Percentiles rank a stretch among this genome's conserved stretches.
These are phyloP conservation scores for Drosophila kikkawai DNA, from an alignment of 1,140 invertebrate genomes.

Conservation along the genomic window DNA sequence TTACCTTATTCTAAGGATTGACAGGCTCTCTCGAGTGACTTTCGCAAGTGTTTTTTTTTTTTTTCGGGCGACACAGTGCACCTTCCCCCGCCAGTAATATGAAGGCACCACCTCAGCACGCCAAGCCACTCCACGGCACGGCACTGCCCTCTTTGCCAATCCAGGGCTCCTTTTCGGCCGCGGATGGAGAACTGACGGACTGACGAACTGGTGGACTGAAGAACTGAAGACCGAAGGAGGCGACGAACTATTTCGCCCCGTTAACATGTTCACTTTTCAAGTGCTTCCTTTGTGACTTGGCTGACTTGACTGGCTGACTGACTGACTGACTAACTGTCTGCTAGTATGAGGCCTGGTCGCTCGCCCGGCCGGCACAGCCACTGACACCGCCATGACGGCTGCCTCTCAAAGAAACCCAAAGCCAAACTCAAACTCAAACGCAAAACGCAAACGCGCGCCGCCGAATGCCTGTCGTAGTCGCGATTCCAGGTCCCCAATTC, in stretches of 20 bases:
- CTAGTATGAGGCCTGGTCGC: slow-evolving; percentile 67
- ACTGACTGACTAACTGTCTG: slow-evolving; percentile 65
- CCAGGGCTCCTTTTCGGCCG: slow-evolving; percentile 22
- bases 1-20: slow-evolving; percentile 52
- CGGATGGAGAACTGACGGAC: slow-evolving; percentile 6
- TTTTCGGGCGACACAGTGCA: slow-evolving; percentile 65
- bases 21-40: slow-evolving; percentile 66
- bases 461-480: slow-evolving; percentile 46
- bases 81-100: slow-evolving; percentile 13
- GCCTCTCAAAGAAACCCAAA: slow-evolving; percentile 70
- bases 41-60: slow-evolving; percentile 71
- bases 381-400: slow-evolving; percentile 79
- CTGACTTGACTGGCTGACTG: slow-evolving; percentile 32
- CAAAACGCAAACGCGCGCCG: slow-evolving; percentile 42
- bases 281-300: slow-evolving; percentile 71
- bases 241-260: slow-evolving; percentile 76
- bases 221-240: slow-evolving; percentile 64
- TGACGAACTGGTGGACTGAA: neutral
- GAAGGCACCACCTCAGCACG: slow-evolving; percentile 9
- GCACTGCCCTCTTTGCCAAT: slow-evolving; percentile 1
- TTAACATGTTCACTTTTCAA: slow-evolving; percentile 78
- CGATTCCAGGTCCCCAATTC: slow-evolving; percentile 32
- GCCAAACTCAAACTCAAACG: slow-evolving; percentile 26
- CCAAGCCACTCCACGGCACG: slow-evolving; percentile 11
- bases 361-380: slow-evolving; percentile 71